Evolutionary conservation across 2,113 vertebrate species (phyloP).

Genomic region (Corydoras sp.): DNA sequence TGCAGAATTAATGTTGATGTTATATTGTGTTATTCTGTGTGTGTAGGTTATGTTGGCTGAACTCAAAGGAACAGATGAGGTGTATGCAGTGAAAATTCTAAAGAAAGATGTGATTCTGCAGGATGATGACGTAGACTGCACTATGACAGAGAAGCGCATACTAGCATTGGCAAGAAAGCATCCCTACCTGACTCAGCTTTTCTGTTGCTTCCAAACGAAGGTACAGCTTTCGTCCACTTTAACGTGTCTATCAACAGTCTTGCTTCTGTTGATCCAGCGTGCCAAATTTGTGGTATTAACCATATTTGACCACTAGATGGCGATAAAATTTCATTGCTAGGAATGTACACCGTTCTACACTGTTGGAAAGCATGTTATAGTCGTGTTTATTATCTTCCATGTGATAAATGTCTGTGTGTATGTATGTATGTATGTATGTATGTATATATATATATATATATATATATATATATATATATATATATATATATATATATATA

Average conservation of each 20-base stretch:
- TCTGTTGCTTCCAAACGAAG: constrained; percentile 95
- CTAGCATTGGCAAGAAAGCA: constrained; percentile 87
- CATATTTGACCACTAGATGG: constrained; percentile 34
- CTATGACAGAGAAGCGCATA: constrained; percentile 93
- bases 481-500: too few relatives aligned
- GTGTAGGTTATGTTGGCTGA: constrained; percentile 92
- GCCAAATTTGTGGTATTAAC: neutral
- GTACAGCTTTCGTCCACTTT: constrained; percentile 8
- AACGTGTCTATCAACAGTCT: neutral
- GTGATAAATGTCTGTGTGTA: too few relatives aligned
- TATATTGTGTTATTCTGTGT: neutral
- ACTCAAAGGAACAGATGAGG: constrained; percentile 88
- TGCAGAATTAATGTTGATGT: neutral
- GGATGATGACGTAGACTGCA: constrained; percentile 95
- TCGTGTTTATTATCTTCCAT: too few relatives aligned
- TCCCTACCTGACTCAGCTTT: constrained; percentile 92
- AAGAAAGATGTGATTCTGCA: constrained; percentile 97
- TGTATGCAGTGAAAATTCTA: constrained; percentile 91
- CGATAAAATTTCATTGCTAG: neutral
- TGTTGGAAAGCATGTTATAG: too few relatives aligned
- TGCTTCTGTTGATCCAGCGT: neutral
- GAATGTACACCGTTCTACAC: too few relatives aligned
- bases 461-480: too few relatives aligned
- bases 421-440: too few relatives aligned
- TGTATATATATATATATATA: too few relatives aligned